Conservation (phyloP, 2,888 invertebrate species). For the Hypolimnas misippus region DNA sequence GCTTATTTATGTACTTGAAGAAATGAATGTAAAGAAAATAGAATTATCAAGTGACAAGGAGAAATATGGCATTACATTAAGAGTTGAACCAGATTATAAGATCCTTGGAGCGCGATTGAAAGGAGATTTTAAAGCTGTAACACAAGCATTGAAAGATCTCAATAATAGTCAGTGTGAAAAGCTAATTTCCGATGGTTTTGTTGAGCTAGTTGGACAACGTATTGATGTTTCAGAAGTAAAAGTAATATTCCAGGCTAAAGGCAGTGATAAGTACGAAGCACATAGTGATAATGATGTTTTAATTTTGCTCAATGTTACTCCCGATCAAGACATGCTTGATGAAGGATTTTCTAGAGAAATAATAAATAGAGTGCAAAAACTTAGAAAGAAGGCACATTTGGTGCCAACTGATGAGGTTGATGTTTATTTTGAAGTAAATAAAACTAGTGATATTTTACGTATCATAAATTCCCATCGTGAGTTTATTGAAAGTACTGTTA, state of each 20-base stretch:
- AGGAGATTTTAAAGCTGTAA: constrained; percentile 94
- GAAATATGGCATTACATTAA: constrained; percentile 94
- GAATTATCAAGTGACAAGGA: constrained; percentile 94
- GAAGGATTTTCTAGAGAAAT: constrained; percentile 98
- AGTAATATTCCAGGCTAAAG: constrained; percentile 90
- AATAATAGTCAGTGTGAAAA: constrained; percentile 91
- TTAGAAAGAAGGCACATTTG: constrained; percentile 96
- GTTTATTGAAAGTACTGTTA: constrained; percentile 92
- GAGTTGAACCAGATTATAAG: constrained; percentile 98
- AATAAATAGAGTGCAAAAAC: constrained; percentile 97
- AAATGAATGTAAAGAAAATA: constrained; percentile 95
- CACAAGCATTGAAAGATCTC: constrained; percentile 90
- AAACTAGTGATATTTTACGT: constrained; percentile 85
- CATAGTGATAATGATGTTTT: constrained; percentile 95
- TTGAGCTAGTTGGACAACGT: constrained; percentile 89
- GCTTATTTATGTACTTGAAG: constrained; percentile 94
- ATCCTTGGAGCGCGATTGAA: constrained; percentile 94
- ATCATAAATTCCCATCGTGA: constrained; percentile 88
- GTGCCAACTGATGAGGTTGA: constrained; percentile 95
- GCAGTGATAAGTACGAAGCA: constrained; percentile 92
- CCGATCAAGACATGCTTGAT: constrained; percentile 94
- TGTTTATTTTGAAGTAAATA: constrained; percentile 89
- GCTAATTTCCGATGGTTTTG: constrained; percentile 87
- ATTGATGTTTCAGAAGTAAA: constrained; percentile 92
- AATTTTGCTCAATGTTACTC: constrained; percentile 94